Evolutionary conservation across 2,797 vertebrate genomes (phyloP), one percentile per base, ranked within the genome.

Genomic region (Potorous gilbertii): DNA sequence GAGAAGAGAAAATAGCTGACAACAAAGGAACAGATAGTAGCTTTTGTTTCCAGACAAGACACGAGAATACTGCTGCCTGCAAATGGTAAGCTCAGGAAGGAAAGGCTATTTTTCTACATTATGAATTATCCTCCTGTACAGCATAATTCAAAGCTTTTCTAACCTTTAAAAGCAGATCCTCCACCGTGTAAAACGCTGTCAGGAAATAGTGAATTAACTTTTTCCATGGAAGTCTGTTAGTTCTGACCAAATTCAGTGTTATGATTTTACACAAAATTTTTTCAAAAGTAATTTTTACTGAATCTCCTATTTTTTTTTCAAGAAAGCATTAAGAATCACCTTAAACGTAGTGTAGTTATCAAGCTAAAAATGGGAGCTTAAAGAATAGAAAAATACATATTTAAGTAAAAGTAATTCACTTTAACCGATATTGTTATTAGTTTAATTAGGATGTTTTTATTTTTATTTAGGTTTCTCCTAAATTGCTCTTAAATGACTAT

Each of bases 91-190:
- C 40, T 95, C 54, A 50, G 92, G 74, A 93, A 96, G 87, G 92
- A 94, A 96, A 89, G 57, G 74, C 40, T 55, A 94, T 16, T 31
- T 50, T 91, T 40, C 52, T 16, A 87, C 10, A 90, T 0, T 92
- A 40, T 50, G 54, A 1, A 94, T 90, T 56, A 96, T 31, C 40
- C 5, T 91, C 56, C 56, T 93, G 13, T 59, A 34, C 18, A 50
- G 50, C 31, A 59, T 56, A 59, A n/a, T 54, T 94, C 93, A 87
- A 90, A 90, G 56, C 27, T 92, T 56, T 10, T 55, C 57, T 94
- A 95, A 90, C 87, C 93, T 96, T 57, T 94, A 27, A 96, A 96
- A 94, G 52, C 66, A 66, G 91, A 91, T 46, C 46, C 54, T 92
- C 52, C 40, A 81, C 9, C 8, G 46, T 90, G 21, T 94, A 95